Conservation (phyloP, 2,888 invertebrate genomes). For the Drosophila phalerata region DNA sequence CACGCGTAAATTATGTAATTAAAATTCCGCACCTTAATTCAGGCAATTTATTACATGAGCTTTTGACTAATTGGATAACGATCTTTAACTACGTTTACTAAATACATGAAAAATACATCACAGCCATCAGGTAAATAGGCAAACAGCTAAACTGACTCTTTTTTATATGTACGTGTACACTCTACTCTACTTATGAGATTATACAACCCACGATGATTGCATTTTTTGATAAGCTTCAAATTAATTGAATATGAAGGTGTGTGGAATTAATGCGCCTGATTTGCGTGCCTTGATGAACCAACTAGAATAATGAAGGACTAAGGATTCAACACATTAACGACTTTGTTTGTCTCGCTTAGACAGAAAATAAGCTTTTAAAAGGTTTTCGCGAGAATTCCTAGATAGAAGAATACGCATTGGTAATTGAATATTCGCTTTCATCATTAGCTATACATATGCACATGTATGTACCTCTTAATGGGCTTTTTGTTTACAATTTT, state of each 20-base stretch:
- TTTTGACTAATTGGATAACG: conserved; percentile 81
- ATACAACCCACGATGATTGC: conserved; percentile 62
- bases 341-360: neutral
- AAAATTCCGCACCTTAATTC: conserved; percentile 85
- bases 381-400: neutral
- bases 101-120: conserved; percentile 64
- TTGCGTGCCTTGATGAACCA: conserved; percentile 32
- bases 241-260: conserved; percentile 69
- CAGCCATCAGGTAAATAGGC: conserved; percentile 15
- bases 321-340: conserved; percentile 3
- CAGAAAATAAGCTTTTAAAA: neutral
- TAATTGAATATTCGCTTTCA: neutral
- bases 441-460: too few species aligned
- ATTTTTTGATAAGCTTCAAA: conserved; percentile 62
- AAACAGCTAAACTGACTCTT: conserved; percentile 3
- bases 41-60: conserved; percentile 82
- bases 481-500: too few species aligned
- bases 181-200: conserved; percentile 57
- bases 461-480: too few species aligned
- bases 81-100: conserved; percentile 77
- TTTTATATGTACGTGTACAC: neutral
- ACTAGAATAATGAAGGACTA: conserved; percentile 17
- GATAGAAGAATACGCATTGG: neutral
- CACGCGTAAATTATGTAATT: conserved; percentile 84
- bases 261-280: conserved; percentile 35